Base-by-base conservation (phyloP, 2,888 invertebrate species). In the Aphrophora alni region DNA sequence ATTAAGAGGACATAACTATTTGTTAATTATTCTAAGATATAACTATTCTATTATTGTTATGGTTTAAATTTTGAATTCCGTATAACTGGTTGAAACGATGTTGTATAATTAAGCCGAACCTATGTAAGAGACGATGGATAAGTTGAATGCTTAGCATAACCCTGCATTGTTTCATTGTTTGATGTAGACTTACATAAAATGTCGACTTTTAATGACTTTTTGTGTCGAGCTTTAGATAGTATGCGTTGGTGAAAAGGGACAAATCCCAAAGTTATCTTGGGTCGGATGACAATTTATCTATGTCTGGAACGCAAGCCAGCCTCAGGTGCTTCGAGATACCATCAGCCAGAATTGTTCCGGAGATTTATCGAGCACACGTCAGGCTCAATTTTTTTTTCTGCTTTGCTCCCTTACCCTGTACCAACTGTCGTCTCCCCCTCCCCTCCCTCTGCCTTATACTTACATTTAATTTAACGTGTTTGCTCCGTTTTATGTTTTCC, bases 341-440 rank as follows among this genome's bases (percentile, higher is more conserved):
- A 78, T 78, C 78, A 59, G 51, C 21, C 77, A 70, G 77, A 77
- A 77, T 77, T 77, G 77, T 77, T 77, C 78, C 21, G 25, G 70
- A 78, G 78, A 78, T 78, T 78, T 78, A 78, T 72, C 51, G 78
- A 44, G 78, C 28, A 5, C 59, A n/a, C 33, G 33, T 33, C 33
- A 33, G 33, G 8, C 33, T 33, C 33, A 33, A 33, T 33, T 33
- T 33, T 8, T 33, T 33, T 33, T 33, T 33, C 33, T 33, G 33
- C 33, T 33, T 33, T 33, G 33, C 33, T 33, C 33, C 33, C 33
- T 33, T 33, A 33, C 33, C 33, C 33, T 33, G 33, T 33, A 33
- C 59, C 59, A 59, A 59, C 59, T 59, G 59, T 59, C 59, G 59
- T 59, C 59, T 59, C 59, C 59, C 59, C 59, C 21, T 21, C 59